A percentile compares a stretch with the other conserved stretches of the same genome.
These are phyloP conservation scores for Drosophila lini DNA, from an alignment of 1,140 invertebrate species.

Conservation along the genomic window DNA sequence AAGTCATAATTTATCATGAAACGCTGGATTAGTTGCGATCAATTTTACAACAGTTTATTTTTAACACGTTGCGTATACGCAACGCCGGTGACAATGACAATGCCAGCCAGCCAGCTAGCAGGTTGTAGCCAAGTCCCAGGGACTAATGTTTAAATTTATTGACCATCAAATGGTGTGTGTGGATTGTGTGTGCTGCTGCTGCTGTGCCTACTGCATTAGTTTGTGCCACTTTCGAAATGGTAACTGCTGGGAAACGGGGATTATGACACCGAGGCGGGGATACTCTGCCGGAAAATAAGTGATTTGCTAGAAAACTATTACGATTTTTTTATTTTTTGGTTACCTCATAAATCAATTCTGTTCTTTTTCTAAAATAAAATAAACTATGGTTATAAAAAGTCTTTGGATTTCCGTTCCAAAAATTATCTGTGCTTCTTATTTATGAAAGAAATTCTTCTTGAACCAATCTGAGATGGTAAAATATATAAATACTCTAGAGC, in stretches of 20 bases:
- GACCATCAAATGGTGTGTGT: slow-evolving; percentile 67
- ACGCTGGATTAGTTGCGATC: slow-evolving; percentile 73
- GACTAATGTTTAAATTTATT: slow-evolving; percentile 75
- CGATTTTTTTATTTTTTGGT: too few relatives aligned
- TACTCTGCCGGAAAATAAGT: slow-evolving; percentile 10
- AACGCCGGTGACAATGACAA: slow-evolving; percentile 46
- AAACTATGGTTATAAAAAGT: background rate
- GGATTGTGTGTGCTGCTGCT: slow-evolving; percentile 48
- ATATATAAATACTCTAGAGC: background rate
- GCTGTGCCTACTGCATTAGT: slow-evolving; percentile 70
- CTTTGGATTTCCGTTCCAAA: background rate
- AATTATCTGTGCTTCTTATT: background rate
- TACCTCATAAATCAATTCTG: too few relatives aligned
- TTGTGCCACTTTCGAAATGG: slow-evolving; percentile 60
- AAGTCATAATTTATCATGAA: slow-evolving; percentile 84
- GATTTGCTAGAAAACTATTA: background rate
- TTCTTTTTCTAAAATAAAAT: too few relatives aligned
- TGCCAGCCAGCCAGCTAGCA: slow-evolving; percentile 25
- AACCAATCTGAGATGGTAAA: background rate
- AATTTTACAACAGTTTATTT: slow-evolving; percentile 80
- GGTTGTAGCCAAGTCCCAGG: slow-evolving; percentile 9
- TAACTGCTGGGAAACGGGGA: slow-evolving; percentile 10
- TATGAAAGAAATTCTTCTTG: background rate
- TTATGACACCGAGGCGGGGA: slow-evolving; percentile 8
- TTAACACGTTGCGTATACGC: slow-evolving; percentile 77